Evolutionary conservation across 2,888 invertebrate species (phyloP).

Genomic region (Leptopterna dolabrata): DNA sequence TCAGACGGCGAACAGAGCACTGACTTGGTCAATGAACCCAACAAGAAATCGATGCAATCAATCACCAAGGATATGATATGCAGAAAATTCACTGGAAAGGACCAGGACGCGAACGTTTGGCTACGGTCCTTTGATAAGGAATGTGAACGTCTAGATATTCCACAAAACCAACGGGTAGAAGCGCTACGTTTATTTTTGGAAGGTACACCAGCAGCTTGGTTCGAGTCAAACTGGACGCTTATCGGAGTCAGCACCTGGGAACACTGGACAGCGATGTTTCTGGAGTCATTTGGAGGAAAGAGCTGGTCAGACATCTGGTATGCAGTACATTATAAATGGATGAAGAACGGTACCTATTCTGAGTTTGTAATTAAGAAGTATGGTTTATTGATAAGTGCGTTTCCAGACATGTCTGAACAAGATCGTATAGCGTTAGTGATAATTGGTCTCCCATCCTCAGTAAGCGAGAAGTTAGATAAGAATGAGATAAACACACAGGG

Average conservation of each 20-base stretch:
- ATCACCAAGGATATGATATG: neutral
- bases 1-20: too few relatives aligned
- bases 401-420: too few relatives aligned
- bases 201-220: neutral
- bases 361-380: neutral
- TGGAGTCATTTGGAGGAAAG: neutral
- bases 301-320: slow-evolving; percentile 1
- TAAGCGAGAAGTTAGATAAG: neutral
- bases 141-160: neutral
- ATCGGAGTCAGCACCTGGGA: slow-evolving; percentile 11
- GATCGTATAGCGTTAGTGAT: too few relatives aligned
- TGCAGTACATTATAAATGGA: neutral
- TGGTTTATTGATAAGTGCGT: slow-evolving; percentile 1
- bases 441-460: neutral
- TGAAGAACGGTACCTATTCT: neutral
- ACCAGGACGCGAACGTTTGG: neutral
- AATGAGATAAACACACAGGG: neutral
- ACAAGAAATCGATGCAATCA: neutral
- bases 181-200: slow-evolving; percentile 9
- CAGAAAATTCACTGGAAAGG: neutral
- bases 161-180: neutral
- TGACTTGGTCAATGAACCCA: too few relatives aligned
- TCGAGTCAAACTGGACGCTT: neutral
- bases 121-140: neutral
- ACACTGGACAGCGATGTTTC: neutral